phyloP scores from a whole-genome alignment of 2,113 vertebrate species.

The Menura novaehollandiae region DNA sequence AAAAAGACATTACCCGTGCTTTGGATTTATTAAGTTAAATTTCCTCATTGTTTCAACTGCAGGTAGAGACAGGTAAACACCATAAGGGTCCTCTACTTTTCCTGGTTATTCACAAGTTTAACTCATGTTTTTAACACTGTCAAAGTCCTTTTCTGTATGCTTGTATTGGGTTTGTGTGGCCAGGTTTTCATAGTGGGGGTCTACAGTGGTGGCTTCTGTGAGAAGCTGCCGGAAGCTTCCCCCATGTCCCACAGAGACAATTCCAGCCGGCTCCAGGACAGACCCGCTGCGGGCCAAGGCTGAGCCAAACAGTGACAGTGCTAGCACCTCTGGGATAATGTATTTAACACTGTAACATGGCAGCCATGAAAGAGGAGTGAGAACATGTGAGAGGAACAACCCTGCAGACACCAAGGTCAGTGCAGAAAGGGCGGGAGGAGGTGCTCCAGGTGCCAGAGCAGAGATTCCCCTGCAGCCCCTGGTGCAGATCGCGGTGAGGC shows the following conservation, averaged over 20 bases:
- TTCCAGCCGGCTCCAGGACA: neutral
- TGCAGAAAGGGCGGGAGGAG: rapidly evolving
- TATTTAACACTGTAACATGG: neutral
- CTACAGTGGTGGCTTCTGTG: neutral
- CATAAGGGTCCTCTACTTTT: neutral
- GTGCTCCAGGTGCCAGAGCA: neutral
- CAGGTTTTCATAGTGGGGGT: neutral
- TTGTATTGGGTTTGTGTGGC: neutral
- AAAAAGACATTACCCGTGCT: neutral
- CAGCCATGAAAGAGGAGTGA: neutral
- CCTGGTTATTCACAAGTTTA: neutral
- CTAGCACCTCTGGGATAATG: neutral
- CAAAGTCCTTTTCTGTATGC: neutral
- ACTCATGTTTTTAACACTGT: neutral
- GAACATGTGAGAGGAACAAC: rapidly evolving
- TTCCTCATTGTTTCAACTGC: neutral
- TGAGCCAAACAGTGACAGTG: neutral
- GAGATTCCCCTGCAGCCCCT: neutral
- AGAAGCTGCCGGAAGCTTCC: neutral
- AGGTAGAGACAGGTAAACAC: neutral
- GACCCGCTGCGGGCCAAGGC: neutral
- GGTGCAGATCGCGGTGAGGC: neutral
- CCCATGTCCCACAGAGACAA: neutral
- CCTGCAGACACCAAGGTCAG: no score
- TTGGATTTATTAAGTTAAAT: neutral